Base-by-base conservation (phyloP, 2,888 invertebrate species). In the Acleris cristana region DNA sequence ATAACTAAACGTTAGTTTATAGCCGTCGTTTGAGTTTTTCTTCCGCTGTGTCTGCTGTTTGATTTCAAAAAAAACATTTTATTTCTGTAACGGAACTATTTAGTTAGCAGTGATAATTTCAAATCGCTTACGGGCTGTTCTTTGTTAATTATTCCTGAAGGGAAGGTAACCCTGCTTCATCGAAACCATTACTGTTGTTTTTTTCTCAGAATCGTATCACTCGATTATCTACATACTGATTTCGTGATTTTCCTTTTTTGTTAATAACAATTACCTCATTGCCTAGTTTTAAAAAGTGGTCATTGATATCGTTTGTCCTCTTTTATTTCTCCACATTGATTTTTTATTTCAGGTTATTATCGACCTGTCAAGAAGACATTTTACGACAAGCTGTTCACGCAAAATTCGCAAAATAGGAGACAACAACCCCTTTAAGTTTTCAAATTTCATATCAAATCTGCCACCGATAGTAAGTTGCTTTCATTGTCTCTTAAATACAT, bases 341-440 rank as follows among this genome's bases (percentile, higher is more conserved):
- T 90, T 90, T 89, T 86, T 83, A 87, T 92, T 92, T 85, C 92
- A 92, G 92, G 92, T 92, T 92, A 92, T 85, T 90, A 90, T 88
- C 90, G 90, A 92, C 87, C 91, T 91, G 91, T 91, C 92, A 92
- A 88, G 90, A 85, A 84, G 91, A 91, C 91, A 90, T 91, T 90
- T 92, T 88, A 86, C 85, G 82, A 81, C 83, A 83, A 85, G 83
- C 85, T 83, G 90, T 87, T 77, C 80, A 79, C 79, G 79, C 83
- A 88, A 91, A 87, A 82, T 85, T 88, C 87, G 88, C 92, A 93
- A 92, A 92, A 93, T 93, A 93, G 93, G 93, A 89, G 93, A 93
- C 91, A 88, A 87, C 82, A 92, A 92, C 79, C 89, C 92, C 70
- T 93, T 93, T 79, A 93, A 87, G 89, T 93, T 93, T 80, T 88